phyloP scores from a whole-genome alignment of 2,113 vertebrate genomes.

The Gopherus flavomarginatus region DNA sequence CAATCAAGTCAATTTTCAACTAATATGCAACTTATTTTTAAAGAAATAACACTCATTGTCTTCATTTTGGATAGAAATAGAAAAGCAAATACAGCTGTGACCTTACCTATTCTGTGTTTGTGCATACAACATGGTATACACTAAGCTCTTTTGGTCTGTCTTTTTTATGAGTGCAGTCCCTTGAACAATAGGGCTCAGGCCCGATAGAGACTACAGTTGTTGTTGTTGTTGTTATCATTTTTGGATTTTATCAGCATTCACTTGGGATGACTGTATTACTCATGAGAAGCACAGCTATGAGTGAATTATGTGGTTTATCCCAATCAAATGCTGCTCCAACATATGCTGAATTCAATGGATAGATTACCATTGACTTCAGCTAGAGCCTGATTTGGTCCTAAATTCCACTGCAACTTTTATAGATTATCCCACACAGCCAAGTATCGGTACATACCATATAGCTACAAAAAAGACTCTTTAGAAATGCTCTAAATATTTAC shows the following conservation, averaged over 20 bases:
- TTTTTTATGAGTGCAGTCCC: constrained; percentile 3
- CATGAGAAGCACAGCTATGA: neutral
- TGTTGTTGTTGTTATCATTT: neutral
- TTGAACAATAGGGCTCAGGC: neutral
- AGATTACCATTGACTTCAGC: constrained; percentile 4
- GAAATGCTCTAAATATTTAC: neutral
- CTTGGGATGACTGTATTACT: neutral
- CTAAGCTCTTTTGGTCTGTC: constrained; percentile 12
- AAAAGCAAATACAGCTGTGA: constrained; percentile 62
- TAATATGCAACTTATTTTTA: constrained; percentile 30
- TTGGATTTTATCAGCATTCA: neutral
- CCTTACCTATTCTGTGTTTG: constrained; percentile 41
- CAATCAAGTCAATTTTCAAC: constrained; percentile 43
- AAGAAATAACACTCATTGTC: constrained; percentile 24
- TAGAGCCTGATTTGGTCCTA: constrained; percentile 21
- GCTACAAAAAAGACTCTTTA: neutral
- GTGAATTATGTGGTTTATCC: neutral
- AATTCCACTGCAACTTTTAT: neutral
- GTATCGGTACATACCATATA: neutral
- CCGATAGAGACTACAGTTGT: neutral
- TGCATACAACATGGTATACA: neutral
- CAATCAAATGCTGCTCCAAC: neutral
- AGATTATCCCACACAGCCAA: neutral
- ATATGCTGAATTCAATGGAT: neutral
- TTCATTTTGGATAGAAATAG: constrained; percentile 16